Base-by-base conservation (phyloP, 2,797 vertebrate genomes). In the Chloroceryle amazona region DNA sequence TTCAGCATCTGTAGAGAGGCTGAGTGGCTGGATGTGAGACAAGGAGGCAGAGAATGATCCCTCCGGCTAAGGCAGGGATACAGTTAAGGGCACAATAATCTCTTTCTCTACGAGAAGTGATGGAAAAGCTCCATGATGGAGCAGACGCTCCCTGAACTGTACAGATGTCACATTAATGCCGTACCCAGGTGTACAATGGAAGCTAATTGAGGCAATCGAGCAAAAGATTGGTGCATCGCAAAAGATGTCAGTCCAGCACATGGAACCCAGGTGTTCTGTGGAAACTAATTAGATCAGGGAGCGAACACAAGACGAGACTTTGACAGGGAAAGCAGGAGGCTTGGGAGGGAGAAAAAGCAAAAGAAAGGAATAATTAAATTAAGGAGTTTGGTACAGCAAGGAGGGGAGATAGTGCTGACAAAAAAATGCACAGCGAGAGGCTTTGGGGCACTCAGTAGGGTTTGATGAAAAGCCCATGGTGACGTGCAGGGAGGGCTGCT, bases 251-350 rank as follows among this genome's bases (percentile, higher is more conserved):
- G 79, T 63, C 75, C 3, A 0, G 76, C 70, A 44, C 0, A 0
- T 3, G 1, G 86, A 54, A 39, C 65, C 54, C 89, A 93, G 71
- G 78, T 96, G 96, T 83, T 80, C 42, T 1, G 8, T 6, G 2
- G 47, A 47, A 89, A 11, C 37, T 87, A 93, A 97, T 90, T 95
- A 55, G 33, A 92, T 86, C 47, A 86, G 74, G 29, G 60, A 89
- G n/a, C 0, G 1, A 81, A 81, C 74, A 63, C 8, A 3, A 58
- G 72, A 83, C 0, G 3, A 61, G 66, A 12, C 54, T 74, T 70
- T 94, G 84, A 62, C 71, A 78, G 58, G 19, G 20, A 46, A 91
- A 16, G 23, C 37, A 89, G 81, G 46, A 91, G 60, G 63, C 31
- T 83, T 44, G 12, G 37, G 66, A 86, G 7, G 12, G 12, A 67